Evolutionary conservation across 2,888 invertebrate species (phyloP), one percentile per base, ranked within the genome.

Genomic region (Cephalotes varians): DNA sequence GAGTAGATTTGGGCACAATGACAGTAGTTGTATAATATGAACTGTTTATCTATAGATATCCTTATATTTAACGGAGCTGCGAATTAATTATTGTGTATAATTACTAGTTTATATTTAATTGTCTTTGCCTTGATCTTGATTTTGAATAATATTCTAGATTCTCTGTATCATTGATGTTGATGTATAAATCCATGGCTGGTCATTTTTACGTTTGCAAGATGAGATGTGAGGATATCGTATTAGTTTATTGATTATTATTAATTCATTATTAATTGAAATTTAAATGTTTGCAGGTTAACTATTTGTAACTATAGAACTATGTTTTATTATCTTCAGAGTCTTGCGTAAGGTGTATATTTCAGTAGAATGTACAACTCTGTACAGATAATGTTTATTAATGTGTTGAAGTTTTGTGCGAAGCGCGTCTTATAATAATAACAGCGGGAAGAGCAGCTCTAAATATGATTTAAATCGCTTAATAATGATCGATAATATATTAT

Each of bases 21-120:
- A 90, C 86, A 85, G 86, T 91, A 92, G 90, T 76, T 92, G 91
- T 92, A 92, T 88, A 86, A 92, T 93, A 91, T 91, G 90, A 91
- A 87, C 88, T 90, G 87, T 91, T 91, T 87, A 88, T 85, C 82
- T 31, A 83, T 87, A 87, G 85, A 86, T 88, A 82, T 87, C 83
- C 83, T 87, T 87, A 87, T 90, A 91, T 91, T 92, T 90, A 91
- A 91, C 72, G 88, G 90, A 91, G 90, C 91, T 92, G 90, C 91
- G 90, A 84, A 87, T 82, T 85, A 31, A 88, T 91, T 87, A 81
- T 89, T 82, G 85, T 82, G 84, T 90, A 87, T 89, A 88, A 90
- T 88, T 88, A 89, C 82, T 90, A 85, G 87, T 83, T 90, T 88
- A 86, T 85, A 85, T 81, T 72, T 83, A 69, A 84, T 86, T 74